Percentiles rank a stretch among this genome's conserved stretches.
Conservation (phyloP, 2,888 invertebrate genomes). For the Baccha elongata region DNA sequence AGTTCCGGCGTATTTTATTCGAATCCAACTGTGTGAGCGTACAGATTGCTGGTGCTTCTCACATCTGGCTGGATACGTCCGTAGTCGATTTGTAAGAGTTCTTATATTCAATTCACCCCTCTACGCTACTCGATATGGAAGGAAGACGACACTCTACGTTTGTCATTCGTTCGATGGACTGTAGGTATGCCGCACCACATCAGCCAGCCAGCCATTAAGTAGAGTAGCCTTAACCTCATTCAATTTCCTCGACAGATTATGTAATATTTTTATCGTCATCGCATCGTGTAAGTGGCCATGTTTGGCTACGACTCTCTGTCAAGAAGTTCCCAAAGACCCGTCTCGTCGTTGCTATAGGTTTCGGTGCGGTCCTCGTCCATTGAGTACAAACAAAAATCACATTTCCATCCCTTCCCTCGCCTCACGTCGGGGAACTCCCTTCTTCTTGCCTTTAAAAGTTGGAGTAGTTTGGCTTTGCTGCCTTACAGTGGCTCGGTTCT, state of each 20-base stretch:
- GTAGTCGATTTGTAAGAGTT: constrained; percentile 19
- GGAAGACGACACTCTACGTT: constrained; percentile 48
- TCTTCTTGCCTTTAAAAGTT: constrained; percentile 8
- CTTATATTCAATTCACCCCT: constrained; percentile 46
- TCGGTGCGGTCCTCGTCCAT: constrained; percentile 37
- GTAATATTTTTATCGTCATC: constrained; percentile 70
- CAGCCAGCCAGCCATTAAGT: constrained; percentile 38
- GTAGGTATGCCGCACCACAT: constrained; percentile 42
- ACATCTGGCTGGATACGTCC: constrained; percentile 64
- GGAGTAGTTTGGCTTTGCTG: constrained; percentile 34
- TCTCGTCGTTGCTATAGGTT: constrained; percentile 20
- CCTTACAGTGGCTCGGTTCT: constrained; percentile 16
- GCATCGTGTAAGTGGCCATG: constrained; percentile 64
- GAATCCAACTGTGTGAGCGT: constrained; percentile 55
- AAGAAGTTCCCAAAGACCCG: constrained; percentile 63
- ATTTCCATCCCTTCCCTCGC: constrained; percentile 31
- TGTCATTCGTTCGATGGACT: constrained; percentile 51
- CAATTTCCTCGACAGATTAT: constrained; percentile 64
- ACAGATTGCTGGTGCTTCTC: constrained; percentile 41
- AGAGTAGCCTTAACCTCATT: constrained; percentile 61
- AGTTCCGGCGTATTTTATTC: constrained; percentile 66
- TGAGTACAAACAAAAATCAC: constrained; percentile 30
- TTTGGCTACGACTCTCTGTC: constrained; percentile 47
- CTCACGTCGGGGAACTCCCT: constrained; percentile 27
- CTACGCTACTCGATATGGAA: constrained; percentile 15